Evolutionary conservation across 2,113 vertebrate genomes (phyloP).

Genomic region (Gymnarchus niloticus): DNA sequence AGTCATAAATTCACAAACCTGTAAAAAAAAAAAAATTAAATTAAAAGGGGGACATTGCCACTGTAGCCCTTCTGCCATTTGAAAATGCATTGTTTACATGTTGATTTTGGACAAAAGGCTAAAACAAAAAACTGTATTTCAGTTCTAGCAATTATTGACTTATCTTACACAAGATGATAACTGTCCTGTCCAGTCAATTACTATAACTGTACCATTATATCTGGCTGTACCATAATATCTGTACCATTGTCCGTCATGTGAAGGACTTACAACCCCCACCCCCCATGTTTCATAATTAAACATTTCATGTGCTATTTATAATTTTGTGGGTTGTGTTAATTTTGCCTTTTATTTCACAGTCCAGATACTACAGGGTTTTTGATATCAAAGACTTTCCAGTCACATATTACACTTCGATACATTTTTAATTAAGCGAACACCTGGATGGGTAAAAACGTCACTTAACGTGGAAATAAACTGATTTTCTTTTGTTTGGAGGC

Average conservation of each 20-base stretch:
- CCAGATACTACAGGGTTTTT: neutral
- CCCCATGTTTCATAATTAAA: slow-evolving; percentile 63
- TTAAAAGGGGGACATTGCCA: neutral
- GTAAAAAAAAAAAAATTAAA: neutral
- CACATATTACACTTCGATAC: too few species aligned
- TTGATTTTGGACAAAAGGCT: slow-evolving; percentile 34
- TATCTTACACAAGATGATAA: neutral
- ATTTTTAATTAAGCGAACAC: too few species aligned
- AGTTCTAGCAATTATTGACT: neutral
- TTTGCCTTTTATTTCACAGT: neutral
- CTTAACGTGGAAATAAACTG: too few species aligned
- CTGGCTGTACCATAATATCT: too few species aligned
- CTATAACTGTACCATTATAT: neutral
- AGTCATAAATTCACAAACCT: neutral
- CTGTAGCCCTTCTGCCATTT: slow-evolving; percentile 25
- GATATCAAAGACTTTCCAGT: too few species aligned
- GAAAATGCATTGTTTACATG: slow-evolving; percentile 28
- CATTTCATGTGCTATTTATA: slow-evolving; percentile 62
- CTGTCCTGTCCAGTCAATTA: neutral
- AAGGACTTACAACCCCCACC: slow-evolving; percentile 35
- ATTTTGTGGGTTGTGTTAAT: slow-evolving; percentile 38
- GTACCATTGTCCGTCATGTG: slow-evolving; percentile 41
- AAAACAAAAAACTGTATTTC: slow-evolving; percentile 14
- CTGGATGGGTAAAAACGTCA: too few species aligned
- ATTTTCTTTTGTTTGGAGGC: too few species aligned